These are phyloP conservation scores for Origma solitaria DNA, from an alignment of 2,113 vertebrate species.

Conservation along the genomic window DNA sequence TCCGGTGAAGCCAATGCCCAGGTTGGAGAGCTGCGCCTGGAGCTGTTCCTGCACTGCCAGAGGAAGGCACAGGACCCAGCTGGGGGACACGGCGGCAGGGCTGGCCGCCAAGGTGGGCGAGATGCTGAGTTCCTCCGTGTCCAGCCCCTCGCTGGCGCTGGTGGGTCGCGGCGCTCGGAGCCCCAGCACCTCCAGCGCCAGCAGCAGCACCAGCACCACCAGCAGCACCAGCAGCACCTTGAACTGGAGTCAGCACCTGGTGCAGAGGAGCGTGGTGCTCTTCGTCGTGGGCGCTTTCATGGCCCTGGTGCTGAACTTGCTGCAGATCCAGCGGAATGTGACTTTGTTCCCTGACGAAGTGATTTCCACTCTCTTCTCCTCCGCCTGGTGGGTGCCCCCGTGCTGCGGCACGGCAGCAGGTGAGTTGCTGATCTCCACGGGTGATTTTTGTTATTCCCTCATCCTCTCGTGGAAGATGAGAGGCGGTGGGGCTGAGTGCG, in stretches of 20 bases:
- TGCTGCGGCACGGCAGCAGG: slow-evolving; percentile 95
- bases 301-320: slow-evolving; percentile 93
- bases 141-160: background rate
- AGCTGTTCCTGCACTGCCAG: slow-evolving; percentile 77
- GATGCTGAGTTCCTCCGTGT: slow-evolving; percentile 42
- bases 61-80: slow-evolving; percentile 61
- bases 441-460: background rate
- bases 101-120: slow-evolving; percentile 76
- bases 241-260: slow-evolving; percentile 78
- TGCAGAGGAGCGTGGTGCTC: slow-evolving; percentile 89
- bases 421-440: slow-evolving; percentile 60
- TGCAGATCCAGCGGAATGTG: slow-evolving; percentile 92
- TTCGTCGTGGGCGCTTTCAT: slow-evolving; percentile 90
- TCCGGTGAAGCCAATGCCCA: slow-evolving; percentile 77
- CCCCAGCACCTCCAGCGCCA: background rate
- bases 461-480: background rate
- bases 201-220: background rate
- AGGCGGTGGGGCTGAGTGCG: background rate
- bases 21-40: slow-evolving; percentile 82
- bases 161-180: background rate
- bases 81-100: slow-evolving; percentile 59
- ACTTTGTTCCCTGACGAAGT: slow-evolving; percentile 93
- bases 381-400: slow-evolving; percentile 96
- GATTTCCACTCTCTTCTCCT: slow-evolving; percentile 89
- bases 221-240: slow-evolving; percentile 8